These are phyloP conservation scores for Ephydatia muelleri DNA, from an alignment of 37 sponge, comb jelly and placozoan genomes.

Conservation along the genomic window DNA sequence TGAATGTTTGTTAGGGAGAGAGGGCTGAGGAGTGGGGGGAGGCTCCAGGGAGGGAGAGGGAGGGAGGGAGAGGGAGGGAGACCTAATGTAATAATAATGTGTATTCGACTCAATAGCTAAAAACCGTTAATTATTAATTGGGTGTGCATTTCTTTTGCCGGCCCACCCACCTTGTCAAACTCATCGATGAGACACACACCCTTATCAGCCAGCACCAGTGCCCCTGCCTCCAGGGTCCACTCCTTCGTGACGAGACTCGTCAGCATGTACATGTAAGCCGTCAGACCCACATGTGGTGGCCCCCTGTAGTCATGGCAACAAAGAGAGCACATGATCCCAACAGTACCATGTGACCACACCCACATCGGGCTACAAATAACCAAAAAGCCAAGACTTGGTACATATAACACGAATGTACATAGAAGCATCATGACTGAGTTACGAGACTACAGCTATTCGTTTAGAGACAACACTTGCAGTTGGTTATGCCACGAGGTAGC, in stretches of 20 bases:
- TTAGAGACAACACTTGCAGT: too few relatives aligned
- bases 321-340: not conserved
- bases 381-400: too few relatives aligned
- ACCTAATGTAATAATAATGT: not conserved
- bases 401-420: too few relatives aligned
- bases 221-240: constrained; percentile 99
- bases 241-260: constrained; percentile 95
- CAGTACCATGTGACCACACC: not conserved
- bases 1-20: not conserved
- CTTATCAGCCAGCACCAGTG: constrained; percentile 97
- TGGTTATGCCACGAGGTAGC: too few relatives aligned
- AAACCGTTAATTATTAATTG: too few relatives aligned
- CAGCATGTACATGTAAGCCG: constrained; percentile 97
- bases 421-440: too few relatives aligned
- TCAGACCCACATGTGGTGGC: constrained; percentile 97
- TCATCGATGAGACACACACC: constrained; percentile 99
- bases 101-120: not conserved
- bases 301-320: constrained; percentile 39
- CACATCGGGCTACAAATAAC: too few relatives aligned
- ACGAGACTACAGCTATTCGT: too few relatives aligned
- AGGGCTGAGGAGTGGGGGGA: not conserved
- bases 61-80: not conserved
- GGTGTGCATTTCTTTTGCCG: too few relatives aligned
- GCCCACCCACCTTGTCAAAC: constrained; percentile 93
- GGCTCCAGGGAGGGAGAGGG: not conserved